Evolutionary conservation across 2,113 vertebrate genomes (phyloP), one percentile per base, ranked within the genome.

Genomic region (Prunella fulvescens): DNA sequence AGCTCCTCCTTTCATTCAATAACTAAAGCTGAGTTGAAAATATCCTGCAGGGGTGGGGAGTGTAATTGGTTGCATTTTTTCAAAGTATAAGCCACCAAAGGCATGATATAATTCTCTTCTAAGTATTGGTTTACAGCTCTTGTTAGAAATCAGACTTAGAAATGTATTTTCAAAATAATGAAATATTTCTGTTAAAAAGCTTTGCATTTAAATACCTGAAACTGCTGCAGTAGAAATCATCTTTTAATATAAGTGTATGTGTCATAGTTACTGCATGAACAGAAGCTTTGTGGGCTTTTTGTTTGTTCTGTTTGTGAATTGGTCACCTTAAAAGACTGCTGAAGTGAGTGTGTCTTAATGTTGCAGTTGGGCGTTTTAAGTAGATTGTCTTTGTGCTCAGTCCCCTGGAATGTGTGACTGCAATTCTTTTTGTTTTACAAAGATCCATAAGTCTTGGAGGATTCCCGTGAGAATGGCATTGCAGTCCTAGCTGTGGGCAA

Each of bases 1-100:
- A 44, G 33, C 58, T 92, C 70, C 92, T 90, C 79, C 82, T 96
- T 92, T 78, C 39, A 88, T 92, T 93, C 80, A 90, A 1, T 93
- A 86, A 83, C 70, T 88, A 80, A 73, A 90, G 57, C 65, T 73
- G 60, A 60, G 37, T n/a, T 74, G 85, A 90, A 90, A 81, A 93
- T 84, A 87, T 90, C 67, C 71, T 96, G 51, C 58, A 77, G 12
- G 67, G 47, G 6, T 71, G 48, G 79, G n/a, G 22, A 62, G 22
- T 29, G 15, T 70, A 86, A 70, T 47, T 45, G 48, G 15, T 64
- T 74, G 64, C 12, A 3, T 87, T 93, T 93, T 92, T 57, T 47
- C 10, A 11, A 70, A 58, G 25, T 33, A 2, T 42, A 60, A 64
- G 66, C 40, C 45, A 62, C 84, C 23, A 82, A 91, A 81, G n/a